phyloP scores from a whole-genome alignment of 2,797 vertebrate genomes.

The Anolis apletophallus region DNA sequence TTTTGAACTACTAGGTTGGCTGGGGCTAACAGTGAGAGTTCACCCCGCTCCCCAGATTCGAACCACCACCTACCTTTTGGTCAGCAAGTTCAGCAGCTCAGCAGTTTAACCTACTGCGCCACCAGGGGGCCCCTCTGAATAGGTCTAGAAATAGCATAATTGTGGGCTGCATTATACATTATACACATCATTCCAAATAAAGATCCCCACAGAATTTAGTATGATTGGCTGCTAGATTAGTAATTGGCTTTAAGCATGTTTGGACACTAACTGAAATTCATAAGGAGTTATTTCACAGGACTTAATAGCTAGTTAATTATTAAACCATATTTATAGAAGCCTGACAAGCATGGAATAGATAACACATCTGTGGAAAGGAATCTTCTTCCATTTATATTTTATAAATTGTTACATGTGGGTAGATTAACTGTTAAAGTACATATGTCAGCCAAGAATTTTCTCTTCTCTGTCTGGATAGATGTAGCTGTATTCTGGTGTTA shows the following conservation, averaged over 20 bases:
- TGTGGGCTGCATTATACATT: background rate
- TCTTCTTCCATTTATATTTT: background rate
- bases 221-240: background rate
- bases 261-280: constrained; percentile 14
- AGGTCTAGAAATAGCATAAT: background rate
- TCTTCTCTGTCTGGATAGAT: background rate
- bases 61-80: too few species aligned
- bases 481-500: background rate
- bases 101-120: too few species aligned
- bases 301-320: constrained; percentile 45
- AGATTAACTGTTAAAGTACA: background rate
- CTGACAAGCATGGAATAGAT: background rate
- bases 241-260: background rate
- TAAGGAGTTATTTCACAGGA: constrained; percentile 23
- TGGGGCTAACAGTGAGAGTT: too few species aligned
- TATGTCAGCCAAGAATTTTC: background rate
- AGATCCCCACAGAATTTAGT: background rate
- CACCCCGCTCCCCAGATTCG: too few species aligned
- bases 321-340: constrained; percentile 24
- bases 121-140: background rate
- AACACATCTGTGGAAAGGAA: background rate
- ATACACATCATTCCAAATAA: background rate
- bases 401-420: background rate
- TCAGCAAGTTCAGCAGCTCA: too few species aligned
- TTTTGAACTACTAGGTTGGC: too few species aligned